phyloP scores from a whole-genome alignment of 2,113 vertebrate species.

The Anhinga rufa region DNA sequence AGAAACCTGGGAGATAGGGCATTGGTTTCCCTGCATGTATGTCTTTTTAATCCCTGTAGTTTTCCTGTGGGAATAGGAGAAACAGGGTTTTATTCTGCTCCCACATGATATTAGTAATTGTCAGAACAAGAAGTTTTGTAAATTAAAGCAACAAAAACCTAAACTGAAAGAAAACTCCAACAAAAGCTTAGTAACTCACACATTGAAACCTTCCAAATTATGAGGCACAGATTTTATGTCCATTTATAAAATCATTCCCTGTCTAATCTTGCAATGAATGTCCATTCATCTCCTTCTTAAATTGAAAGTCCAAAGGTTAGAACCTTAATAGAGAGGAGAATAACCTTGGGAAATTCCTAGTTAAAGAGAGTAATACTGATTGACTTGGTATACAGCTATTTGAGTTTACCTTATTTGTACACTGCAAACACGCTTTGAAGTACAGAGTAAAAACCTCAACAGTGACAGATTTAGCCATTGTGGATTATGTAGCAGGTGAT shows the following conservation, averaged over 20 bases:
- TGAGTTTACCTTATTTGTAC: background rate
- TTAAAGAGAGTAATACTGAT: background rate
- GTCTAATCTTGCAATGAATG: background rate
- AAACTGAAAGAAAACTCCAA: background rate
- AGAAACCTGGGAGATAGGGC: background rate
- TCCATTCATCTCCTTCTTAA: background rate
- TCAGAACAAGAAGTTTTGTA: background rate
- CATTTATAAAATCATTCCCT: background rate
- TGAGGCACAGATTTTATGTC: background rate
- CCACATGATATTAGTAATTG: background rate
- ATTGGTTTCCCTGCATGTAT: background rate
- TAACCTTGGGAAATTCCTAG: background rate
- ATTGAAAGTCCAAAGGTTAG: background rate
- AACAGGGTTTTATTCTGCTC: background rate
- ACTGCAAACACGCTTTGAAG: background rate
- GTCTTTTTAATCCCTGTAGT: background rate
- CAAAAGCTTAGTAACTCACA: background rate
- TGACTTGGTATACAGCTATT: background rate
- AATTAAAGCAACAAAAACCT: background rate
- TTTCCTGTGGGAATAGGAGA: background rate
- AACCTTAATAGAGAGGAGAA: background rate
- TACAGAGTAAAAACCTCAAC: background rate
- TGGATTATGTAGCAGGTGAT: background rate
- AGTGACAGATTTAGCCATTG: background rate
- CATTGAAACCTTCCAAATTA: background rate